These are phyloP conservation scores for Octonoba sinensis DNA, from an alignment of 2,888 invertebrate species.

Conservation along the genomic window DNA sequence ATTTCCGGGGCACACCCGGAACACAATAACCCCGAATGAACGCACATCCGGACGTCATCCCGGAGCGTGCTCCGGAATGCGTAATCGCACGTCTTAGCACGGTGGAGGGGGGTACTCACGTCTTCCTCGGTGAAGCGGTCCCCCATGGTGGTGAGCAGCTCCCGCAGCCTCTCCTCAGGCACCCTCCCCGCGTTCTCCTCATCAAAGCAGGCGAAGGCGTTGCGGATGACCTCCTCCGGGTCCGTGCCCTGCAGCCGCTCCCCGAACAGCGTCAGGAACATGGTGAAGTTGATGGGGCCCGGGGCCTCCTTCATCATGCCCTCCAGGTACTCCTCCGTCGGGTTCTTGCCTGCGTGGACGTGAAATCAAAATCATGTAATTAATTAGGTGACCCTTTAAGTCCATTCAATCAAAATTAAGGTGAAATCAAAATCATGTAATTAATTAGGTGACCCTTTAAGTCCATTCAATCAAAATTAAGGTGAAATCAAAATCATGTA, in stretches of 20 bases:
- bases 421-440: too few species aligned
- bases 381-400: too few species aligned
- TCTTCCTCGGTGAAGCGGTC: slow-evolving; percentile 91
- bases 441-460: too few species aligned
- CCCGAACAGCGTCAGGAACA: slow-evolving; percentile 98
- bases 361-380: too few species aligned
- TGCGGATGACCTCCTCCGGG: slow-evolving; percentile 98
- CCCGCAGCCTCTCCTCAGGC: slow-evolving; percentile 93
- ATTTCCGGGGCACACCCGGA: too few species aligned
- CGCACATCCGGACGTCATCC: too few species aligned
- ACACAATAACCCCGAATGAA: too few species aligned
- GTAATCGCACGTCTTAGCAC: too few species aligned
- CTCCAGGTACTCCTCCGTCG: slow-evolving; percentile 94
- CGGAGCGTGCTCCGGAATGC: too few species aligned
- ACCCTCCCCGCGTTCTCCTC: slow-evolving; percentile 94
- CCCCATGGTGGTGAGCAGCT: slow-evolving; percentile 96
- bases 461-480: too few species aligned
- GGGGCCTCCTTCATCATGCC: slow-evolving; percentile 99
- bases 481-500: too few species aligned
- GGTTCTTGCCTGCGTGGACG: slow-evolving; percentile 84
- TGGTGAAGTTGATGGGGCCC: slow-evolving; percentile 98
- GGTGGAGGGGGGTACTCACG: slow-evolving; percentile 74
- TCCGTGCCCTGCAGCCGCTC: slow-evolving; percentile 98
- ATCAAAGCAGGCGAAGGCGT: slow-evolving; percentile 99
- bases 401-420: too few species aligned